Conservation (phyloP, 2,888 invertebrate species). For the Ellobium chinense region DNA sequence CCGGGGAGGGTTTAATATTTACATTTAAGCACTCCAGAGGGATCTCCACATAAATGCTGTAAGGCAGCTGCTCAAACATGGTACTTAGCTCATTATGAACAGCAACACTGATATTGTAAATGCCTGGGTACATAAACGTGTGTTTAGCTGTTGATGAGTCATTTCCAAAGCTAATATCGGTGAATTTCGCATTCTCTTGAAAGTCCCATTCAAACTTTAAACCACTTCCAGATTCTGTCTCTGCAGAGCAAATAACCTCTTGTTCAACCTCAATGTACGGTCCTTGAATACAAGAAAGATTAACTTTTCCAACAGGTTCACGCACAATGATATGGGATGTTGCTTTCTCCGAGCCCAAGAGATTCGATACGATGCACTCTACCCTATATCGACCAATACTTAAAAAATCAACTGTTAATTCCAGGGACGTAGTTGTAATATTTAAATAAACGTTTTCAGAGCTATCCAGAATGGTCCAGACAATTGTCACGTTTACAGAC, state of each 20-base stretch:
- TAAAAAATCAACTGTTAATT: slow-evolving; percentile 53
- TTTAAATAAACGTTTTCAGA: slow-evolving; percentile 42
- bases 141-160: slow-evolving; percentile 47
- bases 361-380: slow-evolving; percentile 53
- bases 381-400: slow-evolving; percentile 58
- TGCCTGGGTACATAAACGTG: slow-evolving; percentile 53
- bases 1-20: slow-evolving; percentile 41
- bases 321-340: slow-evolving; percentile 54
- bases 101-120: slow-evolving; percentile 62
- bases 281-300: slow-evolving; percentile 51
- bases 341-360: slow-evolving; percentile 52
- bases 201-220: slow-evolving; percentile 65
- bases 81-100: slow-evolving; percentile 64
- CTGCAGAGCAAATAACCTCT: slow-evolving; percentile 58
- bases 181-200: slow-evolving; percentile 30
- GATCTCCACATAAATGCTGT: slow-evolving; percentile 51
- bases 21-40: slow-evolving; percentile 47
- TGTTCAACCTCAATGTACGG: slow-evolving; percentile 51
- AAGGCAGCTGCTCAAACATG: slow-evolving; percentile 6
- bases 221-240: slow-evolving; percentile 62
- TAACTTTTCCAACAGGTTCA: slow-evolving; percentile 55
- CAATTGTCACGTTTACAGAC: slow-evolving; percentile 50
- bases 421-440: slow-evolving; percentile 35
- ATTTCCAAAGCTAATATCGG: slow-evolving; percentile 29
- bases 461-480: slow-evolving; percentile 53